Evolutionary conservation across 2,113 vertebrate species (phyloP), one percentile per base, ranked within the genome.

Genomic region (Amblyopsis rosae): DNA sequence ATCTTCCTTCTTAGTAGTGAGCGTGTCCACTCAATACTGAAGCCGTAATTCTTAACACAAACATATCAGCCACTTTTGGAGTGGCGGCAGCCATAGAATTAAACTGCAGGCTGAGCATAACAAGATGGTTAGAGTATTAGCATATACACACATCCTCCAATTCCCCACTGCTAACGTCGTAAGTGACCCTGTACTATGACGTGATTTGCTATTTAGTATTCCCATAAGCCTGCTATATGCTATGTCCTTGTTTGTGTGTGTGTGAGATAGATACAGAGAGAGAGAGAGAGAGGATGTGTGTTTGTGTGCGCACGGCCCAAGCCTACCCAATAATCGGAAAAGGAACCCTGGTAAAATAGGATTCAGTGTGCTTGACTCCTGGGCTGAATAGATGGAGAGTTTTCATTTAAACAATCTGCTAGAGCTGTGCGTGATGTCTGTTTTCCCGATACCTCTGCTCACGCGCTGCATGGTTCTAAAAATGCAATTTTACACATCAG

Each of bases 401-500:
- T 86, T 83, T 81, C 67, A 79, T 83, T 87, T 68, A 85, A 74
- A 78, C 81, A 80, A 80, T 85, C 65, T 84, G 75, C 83, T 65
- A 70, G 69, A 48, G 80, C 75, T 62, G 66, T 71, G 75, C 67
- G 75, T 78, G 81, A 83, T 76, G 81, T 81, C 67, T 78, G 76
- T 76, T 74, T 80, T 78, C 72, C 81, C n/a, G 75, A 77, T 59
- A 57, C 76, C 56, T 77, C 66, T 57, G 68, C 73, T 82, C 67
- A 12, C 59, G 65, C 78, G 69, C 68, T 9, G 82, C 78, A 58
- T 71, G 77, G 70, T 67, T 78, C 78, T 69, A 78, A 79, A 84
- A 85, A 86, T 74, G 70, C 79, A 76, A 85, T 88, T 85, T 88
- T 81, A 84, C 82, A 86, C 78, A 71, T 82, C 77, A 82, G 79